These are phyloP conservation scores for Solenopsis invicta DNA, from an alignment of 1,140 invertebrate species.

Conservation along the genomic window DNA sequence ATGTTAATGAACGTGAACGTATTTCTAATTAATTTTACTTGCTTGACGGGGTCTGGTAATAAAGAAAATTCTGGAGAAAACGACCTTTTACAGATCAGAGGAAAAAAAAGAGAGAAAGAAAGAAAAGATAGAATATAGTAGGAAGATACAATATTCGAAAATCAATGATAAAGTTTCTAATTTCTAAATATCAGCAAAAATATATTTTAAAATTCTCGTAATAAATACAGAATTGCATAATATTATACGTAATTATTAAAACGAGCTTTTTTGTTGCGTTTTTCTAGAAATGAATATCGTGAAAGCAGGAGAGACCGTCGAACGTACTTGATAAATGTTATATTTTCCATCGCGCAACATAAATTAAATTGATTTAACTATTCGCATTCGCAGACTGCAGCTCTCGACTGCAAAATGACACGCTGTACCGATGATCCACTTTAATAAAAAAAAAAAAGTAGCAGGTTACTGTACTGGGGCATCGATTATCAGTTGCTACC, in stretches of 20 bases:
- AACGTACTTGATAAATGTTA: neutral
- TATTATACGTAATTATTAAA: neutral
- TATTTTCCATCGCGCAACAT: neutral
- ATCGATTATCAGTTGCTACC: slow-evolving; percentile 48
- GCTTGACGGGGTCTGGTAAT: neutral
- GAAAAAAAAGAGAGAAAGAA: neutral
- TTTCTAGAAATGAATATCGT: neutral
- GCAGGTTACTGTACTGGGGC: slow-evolving; percentile 17
- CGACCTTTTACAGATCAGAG: neutral
- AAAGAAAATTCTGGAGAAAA: neutral
- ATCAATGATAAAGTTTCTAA: neutral
- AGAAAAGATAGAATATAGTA: neutral
- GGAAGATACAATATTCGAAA: neutral
- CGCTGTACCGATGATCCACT: neutral
- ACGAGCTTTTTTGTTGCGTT: neutral
- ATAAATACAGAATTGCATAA: neutral
- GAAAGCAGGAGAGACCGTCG: too few species aligned
- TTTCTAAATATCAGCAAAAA: neutral
- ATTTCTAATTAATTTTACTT: slow-evolving; percentile 25
- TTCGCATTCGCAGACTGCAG: neutral
- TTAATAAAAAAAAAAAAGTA: slow-evolving; percentile 35
- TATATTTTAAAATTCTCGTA: neutral
- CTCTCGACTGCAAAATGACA: neutral
- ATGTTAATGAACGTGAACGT: neutral
- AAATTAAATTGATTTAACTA: neutral